These are phyloP conservation scores for Ptilorrhoa leucosticta DNA, from an alignment of 2,113 vertebrate genomes.

Conservation along the genomic window DNA sequence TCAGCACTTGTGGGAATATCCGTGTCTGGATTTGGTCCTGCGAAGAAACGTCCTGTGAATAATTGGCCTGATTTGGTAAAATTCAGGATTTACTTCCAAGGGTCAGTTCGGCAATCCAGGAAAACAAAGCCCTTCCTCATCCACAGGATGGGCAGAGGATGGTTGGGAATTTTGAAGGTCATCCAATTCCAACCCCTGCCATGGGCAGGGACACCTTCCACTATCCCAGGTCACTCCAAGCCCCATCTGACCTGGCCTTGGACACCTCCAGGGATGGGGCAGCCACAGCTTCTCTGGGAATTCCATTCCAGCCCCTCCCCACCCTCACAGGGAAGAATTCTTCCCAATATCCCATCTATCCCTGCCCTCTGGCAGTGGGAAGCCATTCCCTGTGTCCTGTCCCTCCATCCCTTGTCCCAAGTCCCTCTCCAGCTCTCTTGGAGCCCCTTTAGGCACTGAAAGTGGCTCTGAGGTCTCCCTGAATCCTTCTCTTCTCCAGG, in stretches of 20 bases:
- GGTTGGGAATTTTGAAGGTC: neutral
- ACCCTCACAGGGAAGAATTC: fast-evolving
- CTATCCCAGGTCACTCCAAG: neutral
- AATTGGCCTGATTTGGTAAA: neutral
- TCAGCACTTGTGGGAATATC: too few relatives aligned
- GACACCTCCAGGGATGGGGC: fast-evolving
- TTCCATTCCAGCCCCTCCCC: fast-evolving
- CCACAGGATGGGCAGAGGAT: neutral
- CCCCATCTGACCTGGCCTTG: fast-evolving
- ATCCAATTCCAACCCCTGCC: neutral
- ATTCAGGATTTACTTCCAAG: neutral
- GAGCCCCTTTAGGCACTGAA: neutral
- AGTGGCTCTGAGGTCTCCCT: fast-evolving
- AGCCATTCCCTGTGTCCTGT: neutral
- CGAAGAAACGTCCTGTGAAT: neutral
- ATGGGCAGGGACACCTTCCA: neutral
- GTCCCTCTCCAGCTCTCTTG: neutral
- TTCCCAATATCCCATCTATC: neutral
- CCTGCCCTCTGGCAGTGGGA: too few relatives aligned
- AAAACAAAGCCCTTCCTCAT: neutral
- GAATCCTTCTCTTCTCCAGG: fast-evolving
- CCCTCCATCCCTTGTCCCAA: neutral
- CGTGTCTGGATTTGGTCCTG: neutral
- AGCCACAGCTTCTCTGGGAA: neutral
- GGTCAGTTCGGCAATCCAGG: neutral